Percentiles rank a stretch among this genome's conserved stretches.
Conservation (phyloP, 2,797 vertebrate species). For the Semotilus atromaculatus region DNA sequence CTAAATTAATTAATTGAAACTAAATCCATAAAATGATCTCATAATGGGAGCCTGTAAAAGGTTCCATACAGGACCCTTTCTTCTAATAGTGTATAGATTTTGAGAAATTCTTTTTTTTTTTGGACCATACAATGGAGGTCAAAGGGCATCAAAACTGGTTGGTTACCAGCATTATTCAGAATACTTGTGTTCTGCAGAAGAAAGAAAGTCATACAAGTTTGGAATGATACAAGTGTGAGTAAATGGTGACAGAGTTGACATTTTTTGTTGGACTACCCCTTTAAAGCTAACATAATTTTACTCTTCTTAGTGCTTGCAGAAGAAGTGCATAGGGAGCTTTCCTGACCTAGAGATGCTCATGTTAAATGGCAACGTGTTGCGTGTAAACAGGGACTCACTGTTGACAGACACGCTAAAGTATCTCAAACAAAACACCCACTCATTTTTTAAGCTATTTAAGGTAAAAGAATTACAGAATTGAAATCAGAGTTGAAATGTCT, state of each 20-base stretch:
- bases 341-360: not conserved
- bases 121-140: not conserved
- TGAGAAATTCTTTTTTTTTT: not conserved
- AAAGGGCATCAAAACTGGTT: not conserved
- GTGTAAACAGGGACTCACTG: slow-evolving; percentile 35
- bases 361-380: not conserved
- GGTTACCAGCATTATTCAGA: not conserved
- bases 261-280: not conserved
- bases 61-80: not conserved
- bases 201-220: not conserved
- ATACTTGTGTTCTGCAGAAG: not conserved
- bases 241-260: fast-evolving
- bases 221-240: not conserved
- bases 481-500: not conserved
- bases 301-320: not conserved
- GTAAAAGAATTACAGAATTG: slow-evolving; percentile 27
- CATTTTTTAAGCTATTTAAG: slow-evolving; percentile 9
- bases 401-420: slow-evolving; percentile 49
- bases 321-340: fast-evolving
- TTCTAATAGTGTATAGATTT: not conserved
- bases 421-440: not conserved
- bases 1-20: no score
- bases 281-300: not conserved
- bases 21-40: no score
- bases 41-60: no score